Conservation (phyloP, 1,140 invertebrate species). For the Brachionus asplanchnoidis region DNA sequence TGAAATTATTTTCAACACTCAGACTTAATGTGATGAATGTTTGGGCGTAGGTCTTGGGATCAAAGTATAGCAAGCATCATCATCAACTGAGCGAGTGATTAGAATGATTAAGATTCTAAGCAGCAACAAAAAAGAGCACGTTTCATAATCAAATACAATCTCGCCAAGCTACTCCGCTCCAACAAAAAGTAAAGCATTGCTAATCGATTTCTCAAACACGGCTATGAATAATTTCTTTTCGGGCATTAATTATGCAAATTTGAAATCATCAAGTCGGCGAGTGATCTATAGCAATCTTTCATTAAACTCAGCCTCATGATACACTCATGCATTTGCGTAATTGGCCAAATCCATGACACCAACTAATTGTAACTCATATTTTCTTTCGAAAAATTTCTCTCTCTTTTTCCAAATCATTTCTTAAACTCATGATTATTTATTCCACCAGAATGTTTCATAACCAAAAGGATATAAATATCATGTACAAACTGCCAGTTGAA, state of each 20-base stretch:
- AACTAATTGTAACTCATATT: not conserved
- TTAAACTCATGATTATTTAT: conserved; percentile 1
- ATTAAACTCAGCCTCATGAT: not conserved
- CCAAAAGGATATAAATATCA: conserved; percentile 1
- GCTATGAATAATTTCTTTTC: not conserved
- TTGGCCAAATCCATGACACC: not conserved
- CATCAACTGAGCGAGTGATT: conserved; percentile 20
- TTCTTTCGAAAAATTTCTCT: not conserved
- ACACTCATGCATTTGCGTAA: not conserved
- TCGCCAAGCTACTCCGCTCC: not conserved
- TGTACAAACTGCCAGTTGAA: not conserved
- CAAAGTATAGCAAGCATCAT: not conserved
- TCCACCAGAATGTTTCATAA: not conserved
- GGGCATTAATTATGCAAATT: not conserved
- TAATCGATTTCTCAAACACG: not conserved
- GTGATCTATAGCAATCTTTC: not conserved
- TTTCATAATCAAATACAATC: not conserved
- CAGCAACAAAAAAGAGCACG: not conserved
- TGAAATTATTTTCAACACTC: too few species aligned
- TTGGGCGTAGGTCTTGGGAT: not conserved
- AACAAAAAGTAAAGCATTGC: not conserved
- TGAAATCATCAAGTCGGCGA: not conserved
- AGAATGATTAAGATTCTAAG: not conserved
- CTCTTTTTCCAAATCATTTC: not conserved
- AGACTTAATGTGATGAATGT: not conserved